Percentiles rank a stretch among this genome's conserved stretches.
phyloP scores from a whole-genome alignment of 2,888 invertebrate genomes.

The Omphaloscelis lunosa region DNA sequence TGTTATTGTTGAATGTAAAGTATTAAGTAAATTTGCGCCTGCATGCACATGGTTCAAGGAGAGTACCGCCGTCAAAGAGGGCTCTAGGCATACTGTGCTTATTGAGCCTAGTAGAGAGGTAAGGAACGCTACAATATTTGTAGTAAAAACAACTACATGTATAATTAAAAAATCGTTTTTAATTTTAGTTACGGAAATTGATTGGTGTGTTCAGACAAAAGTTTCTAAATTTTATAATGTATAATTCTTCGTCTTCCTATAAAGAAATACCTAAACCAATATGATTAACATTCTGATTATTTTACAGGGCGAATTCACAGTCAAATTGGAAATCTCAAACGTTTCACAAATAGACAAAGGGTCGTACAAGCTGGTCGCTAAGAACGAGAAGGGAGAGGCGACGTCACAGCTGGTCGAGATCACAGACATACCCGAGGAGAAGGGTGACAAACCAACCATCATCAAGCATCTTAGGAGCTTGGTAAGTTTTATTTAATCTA shows the following conservation, averaged over 20 bases:
- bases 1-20: conserved; percentile 97
- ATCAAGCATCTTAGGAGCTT: conserved; percentile 94
- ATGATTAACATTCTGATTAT: background rate
- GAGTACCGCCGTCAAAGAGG: conserved; percentile 94
- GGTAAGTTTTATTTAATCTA: conserved; percentile 87
- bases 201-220: background rate
- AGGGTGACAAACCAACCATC: conserved; percentile 95
- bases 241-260: background rate
- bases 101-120: conserved; percentile 95
- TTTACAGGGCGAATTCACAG: conserved; percentile 95
- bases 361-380: conserved; percentile 96
- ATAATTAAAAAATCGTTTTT: background rate
- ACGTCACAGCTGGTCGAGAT: conserved; percentile 97
- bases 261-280: background rate
- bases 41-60: conserved; percentile 98
- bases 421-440: conserved; percentile 95
- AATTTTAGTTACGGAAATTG: background rate
- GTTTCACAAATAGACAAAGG: conserved; percentile 96
- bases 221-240: background rate
- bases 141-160: background rate
- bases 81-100: conserved; percentile 93
- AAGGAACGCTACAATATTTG: conserved; percentile 70
- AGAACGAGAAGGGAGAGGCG: conserved; percentile 98
- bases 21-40: conserved; percentile 98
- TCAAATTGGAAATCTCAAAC: conserved; percentile 97